phyloP scores from a whole-genome alignment of 2,113 vertebrate genomes.

The Lasiurus borealis region DNA sequence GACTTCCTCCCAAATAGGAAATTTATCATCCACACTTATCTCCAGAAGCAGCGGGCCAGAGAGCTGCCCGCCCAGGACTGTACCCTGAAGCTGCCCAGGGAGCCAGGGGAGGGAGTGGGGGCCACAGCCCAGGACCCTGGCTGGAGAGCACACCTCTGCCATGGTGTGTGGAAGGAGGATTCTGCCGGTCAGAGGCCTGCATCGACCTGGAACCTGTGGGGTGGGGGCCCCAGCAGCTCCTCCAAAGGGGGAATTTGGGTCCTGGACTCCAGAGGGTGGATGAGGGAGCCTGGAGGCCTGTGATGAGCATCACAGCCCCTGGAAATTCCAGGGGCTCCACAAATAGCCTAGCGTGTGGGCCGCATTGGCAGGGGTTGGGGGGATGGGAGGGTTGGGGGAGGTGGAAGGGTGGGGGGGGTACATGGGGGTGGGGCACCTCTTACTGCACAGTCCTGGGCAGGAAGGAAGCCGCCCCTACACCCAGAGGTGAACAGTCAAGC shows the following conservation, averaged over 20 bases:
- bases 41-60: slow-evolving; percentile 59
- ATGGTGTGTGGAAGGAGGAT: background rate
- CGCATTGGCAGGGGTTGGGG: too few species aligned
- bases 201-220: background rate
- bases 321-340: background rate
- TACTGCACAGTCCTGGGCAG: fast-evolving
- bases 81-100: background rate
- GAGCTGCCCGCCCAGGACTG: slow-evolving; percentile 48
- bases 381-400: too few species aligned
- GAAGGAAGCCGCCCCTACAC: background rate
- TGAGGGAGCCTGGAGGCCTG: background rate
- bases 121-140: background rate
- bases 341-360: background rate
- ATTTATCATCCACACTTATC: slow-evolving; percentile 76
- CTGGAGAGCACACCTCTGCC: background rate
- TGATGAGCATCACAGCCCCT: background rate
- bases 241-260: background rate
- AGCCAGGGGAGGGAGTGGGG: background rate
- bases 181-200: background rate
- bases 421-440: background rate
- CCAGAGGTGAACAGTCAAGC: background rate
- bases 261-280: background rate
- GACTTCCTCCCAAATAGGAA: slow-evolving; percentile 79
- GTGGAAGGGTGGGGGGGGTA: too few species aligned
- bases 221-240: background rate